Evolutionary conservation across 2,888 invertebrate genomes (phyloP).

Genomic region (Ormyrus rosae): DNA sequence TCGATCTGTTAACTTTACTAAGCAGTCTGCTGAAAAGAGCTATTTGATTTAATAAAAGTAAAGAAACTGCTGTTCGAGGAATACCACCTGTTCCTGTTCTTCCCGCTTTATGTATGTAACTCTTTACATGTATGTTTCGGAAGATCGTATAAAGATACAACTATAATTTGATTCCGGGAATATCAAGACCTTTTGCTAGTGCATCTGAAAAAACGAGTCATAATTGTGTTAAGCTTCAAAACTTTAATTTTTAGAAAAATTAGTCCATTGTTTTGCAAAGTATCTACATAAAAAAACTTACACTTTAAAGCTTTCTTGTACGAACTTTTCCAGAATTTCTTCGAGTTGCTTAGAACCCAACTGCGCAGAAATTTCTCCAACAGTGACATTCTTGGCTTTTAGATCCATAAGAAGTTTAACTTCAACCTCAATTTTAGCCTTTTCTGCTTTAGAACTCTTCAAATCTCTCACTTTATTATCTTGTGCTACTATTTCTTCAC

Average conservation of each 20-base stretch:
- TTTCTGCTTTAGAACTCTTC: constrained; percentile 67
- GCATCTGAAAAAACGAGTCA: constrained; percentile 93
- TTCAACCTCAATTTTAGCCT: constrained; percentile 74
- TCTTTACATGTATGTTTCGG: constrained; percentile 87
- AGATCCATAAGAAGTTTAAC: constrained; percentile 78
- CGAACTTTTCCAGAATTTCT: constrained; percentile 83
- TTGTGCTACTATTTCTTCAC: constrained; percentile 76
- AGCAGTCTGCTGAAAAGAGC: constrained; percentile 75
- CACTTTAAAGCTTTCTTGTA: constrained; percentile 84
- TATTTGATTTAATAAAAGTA: constrained; percentile 83
- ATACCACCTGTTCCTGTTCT: constrained; percentile 96
- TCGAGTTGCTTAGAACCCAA: constrained; percentile 81
- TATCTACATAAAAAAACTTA: constrained; percentile 77
- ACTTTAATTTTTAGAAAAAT: neutral
- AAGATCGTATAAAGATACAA: constrained; percentile 91
- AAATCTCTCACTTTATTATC: constrained; percentile 68
- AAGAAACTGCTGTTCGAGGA: constrained; percentile 88
- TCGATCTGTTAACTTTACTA: constrained; percentile 72
- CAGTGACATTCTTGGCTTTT: constrained; percentile 78
- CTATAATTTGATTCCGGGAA: constrained; percentile 89
- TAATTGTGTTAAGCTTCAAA: neutral
- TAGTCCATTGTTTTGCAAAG: neutral
- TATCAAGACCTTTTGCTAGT: constrained; percentile 95
- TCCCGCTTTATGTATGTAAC: constrained; percentile 95
- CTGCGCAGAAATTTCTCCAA: constrained; percentile 83